phyloP scores from a whole-genome alignment of 2,113 vertebrate genomes.

The Xiphias gladius region DNA sequence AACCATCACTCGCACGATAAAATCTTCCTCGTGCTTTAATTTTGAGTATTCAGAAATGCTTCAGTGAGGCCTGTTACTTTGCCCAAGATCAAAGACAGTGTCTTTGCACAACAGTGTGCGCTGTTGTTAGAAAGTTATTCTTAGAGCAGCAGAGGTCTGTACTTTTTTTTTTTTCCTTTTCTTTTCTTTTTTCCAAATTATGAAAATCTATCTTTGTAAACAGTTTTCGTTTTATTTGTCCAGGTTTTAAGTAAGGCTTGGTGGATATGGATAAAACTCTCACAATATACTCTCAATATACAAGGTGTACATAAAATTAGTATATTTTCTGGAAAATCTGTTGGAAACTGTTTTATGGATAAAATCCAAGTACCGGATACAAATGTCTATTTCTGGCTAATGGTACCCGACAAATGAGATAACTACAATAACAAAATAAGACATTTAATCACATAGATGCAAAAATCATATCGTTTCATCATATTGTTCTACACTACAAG shows the following conservation, averaged over 20 bases:
- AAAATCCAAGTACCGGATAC: background rate
- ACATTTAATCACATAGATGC: too few species aligned
- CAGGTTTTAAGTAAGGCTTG: too few species aligned
- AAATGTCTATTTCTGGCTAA: background rate
- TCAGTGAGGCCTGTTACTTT: background rate
- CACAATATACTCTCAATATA: too few species aligned
- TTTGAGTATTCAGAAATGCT: background rate
- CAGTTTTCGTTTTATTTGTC: background rate
- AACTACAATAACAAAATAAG: too few species aligned
- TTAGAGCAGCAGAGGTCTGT: background rate
- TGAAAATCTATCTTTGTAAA: background rate
- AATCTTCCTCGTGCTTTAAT: slow-evolving; percentile 5
- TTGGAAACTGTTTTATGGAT: background rate
- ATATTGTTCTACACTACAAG: background rate
- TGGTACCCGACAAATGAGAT: too few species aligned
- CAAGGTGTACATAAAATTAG: too few species aligned
- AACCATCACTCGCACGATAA: slow-evolving; percentile 1
- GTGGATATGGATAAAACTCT: too few species aligned
- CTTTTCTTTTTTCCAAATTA: background rate
- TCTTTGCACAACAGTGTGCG: background rate
- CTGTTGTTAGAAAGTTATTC: background rate
- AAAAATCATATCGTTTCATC: background rate
- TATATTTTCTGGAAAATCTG: too few species aligned
- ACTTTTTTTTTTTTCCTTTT: background rate
- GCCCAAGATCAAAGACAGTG: slow-evolving; percentile 7